Evolutionary conservation across 2,888 invertebrate species (phyloP), one percentile per base, ranked within the genome.

Genomic region (Leucophenga montana): DNA sequence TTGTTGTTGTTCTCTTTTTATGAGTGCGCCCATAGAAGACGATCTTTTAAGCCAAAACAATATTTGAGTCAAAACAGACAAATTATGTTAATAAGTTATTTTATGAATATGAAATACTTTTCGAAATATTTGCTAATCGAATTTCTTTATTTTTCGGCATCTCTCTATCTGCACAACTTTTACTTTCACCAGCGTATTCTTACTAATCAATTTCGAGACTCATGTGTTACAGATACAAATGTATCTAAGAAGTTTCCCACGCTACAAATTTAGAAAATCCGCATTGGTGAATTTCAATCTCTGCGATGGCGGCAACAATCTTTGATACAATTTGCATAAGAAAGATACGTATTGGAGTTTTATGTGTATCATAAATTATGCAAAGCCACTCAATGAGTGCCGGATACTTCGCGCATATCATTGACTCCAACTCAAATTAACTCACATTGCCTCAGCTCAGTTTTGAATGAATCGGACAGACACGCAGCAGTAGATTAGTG

Each of bases 331-430:
- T 50, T 50, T 50, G 50, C 50, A 50, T 50, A 50, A 16, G 50
- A 50, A 50, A 50, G 50, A 50, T n/a, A 50, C 50, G 50, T 18
- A 50, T 50, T 50, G 5, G 50, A 50, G 50, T 18, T 16, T 50
- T 13, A 16, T 50, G 16, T 16, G 18, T 50, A 50, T 8, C 50
- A 50, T 50, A 50, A 50, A 50, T 50, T 50, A 50, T 50, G 50
- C 50, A 50, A 18, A 50, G 16, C 50, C 50, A 50, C 16, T 50
- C 50, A 50, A 50, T 50, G 50, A 50, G 50, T 50, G 50, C 50
- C 50, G 50, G 50, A 50, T 50, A 18, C 50, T 50, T 18, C 16
- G 50, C 50, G 50, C 50, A 50, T 50, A 18, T 50, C 50, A 50
- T 50, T 50, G 18, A 1, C 50, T 50, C n/a, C 18, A 13, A 50